These are phyloP conservation scores for Alosa alosa DNA, from an alignment of 2,113 vertebrate genomes.

Conservation along the genomic window DNA sequence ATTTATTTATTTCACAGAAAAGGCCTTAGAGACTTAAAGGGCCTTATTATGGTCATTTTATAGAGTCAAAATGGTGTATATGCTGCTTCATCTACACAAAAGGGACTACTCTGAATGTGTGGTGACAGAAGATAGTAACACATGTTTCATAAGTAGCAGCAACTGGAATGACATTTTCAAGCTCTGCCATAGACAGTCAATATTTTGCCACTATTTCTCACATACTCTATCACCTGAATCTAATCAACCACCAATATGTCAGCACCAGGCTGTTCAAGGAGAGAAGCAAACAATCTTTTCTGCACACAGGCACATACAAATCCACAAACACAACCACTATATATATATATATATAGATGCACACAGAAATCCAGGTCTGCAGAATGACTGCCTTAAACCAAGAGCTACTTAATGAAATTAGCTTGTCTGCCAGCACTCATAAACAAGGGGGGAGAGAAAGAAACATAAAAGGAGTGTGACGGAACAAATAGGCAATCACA, in stretches of 20 bases:
- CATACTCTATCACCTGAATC: background rate
- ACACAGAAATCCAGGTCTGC: background rate
- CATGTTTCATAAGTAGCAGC: background rate
- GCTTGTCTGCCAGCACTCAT: background rate
- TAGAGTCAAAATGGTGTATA: background rate
- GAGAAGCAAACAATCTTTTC: background rate
- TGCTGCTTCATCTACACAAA: background rate
- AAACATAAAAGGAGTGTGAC: background rate
- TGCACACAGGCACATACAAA: background rate
- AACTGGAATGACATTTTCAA: background rate
- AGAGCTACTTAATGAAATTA: background rate
- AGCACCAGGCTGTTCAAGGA: background rate
- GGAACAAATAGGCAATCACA: conserved; percentile 12
- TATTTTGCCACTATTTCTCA: background rate
- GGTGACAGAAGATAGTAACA: background rate
- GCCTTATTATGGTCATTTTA: background rate
- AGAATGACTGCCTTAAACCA: background rate
- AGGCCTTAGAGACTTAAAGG: background rate
- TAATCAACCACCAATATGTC: background rate
- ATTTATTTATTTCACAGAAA: background rate
- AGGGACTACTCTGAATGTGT: background rate
- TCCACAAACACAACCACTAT: background rate
- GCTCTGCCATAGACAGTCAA: background rate
- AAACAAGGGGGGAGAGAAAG: background rate
- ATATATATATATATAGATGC: background rate